phyloP scores from a whole-genome alignment of 2,797 vertebrate genomes.

The Hozukius guyotensis region DNA sequence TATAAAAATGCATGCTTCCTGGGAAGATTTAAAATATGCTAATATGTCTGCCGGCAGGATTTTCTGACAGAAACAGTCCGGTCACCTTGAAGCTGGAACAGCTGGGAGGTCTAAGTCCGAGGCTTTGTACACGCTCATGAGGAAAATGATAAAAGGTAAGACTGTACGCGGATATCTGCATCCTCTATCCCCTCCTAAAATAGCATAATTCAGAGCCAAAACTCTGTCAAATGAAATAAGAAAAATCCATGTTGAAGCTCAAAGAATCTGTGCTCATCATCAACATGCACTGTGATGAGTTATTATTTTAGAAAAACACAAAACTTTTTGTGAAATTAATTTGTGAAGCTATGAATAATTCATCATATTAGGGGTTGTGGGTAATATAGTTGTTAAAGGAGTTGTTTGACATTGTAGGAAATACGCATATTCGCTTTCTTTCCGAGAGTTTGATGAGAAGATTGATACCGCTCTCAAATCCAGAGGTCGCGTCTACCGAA shows the following conservation, averaged over 20 bases:
- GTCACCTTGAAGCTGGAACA: conserved; percentile 23
- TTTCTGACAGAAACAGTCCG: neutral
- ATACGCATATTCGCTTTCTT: neutral
- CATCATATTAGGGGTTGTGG: neutral
- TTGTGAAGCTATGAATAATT: neutral
- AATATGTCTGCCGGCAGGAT: neutral
- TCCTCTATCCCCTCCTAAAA: neutral
- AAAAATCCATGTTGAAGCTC: neutral
- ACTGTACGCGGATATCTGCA: neutral
- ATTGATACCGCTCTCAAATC: neutral
- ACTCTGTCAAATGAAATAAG: neutral
- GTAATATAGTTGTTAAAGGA: neutral
- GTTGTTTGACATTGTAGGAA: neutral
- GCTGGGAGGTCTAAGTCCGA: conserved; percentile 1
- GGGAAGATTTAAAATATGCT: neutral
- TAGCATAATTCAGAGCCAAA: neutral
- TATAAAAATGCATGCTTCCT: neutral
- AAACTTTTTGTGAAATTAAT: neutral
- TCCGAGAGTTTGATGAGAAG: neutral
- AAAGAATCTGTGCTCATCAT: conserved; percentile 10
- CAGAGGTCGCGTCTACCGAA: too few species aligned
- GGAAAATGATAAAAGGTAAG: neutral
- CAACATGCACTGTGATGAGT: too few species aligned
- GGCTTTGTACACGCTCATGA: neutral
- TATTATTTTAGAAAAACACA: neutral